phyloP scores from a whole-genome alignment of 2,888 invertebrate genomes.

The Drosophila kanekoi region DNA sequence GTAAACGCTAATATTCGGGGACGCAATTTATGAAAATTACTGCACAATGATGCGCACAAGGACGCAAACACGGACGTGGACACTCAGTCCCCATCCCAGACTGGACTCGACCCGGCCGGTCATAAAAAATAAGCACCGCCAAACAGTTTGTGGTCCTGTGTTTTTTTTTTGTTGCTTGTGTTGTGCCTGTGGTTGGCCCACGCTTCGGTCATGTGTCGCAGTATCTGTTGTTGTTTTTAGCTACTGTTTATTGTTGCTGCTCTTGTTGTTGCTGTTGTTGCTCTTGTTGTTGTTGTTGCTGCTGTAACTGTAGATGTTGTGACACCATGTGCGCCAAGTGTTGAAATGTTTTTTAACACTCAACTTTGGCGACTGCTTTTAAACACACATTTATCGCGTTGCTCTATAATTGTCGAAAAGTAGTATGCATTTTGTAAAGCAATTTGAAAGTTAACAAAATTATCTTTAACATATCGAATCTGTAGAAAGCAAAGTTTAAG shows the following conservation, averaged over 20 bases:
- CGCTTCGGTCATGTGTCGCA: conserved; percentile 45
- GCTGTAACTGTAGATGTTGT: conserved; percentile 58
- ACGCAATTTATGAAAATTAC: conserved; percentile 81
- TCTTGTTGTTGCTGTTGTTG: conserved; percentile 33
- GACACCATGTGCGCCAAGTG: conserved; percentile 80
- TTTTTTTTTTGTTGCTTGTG: conserved; percentile 31
- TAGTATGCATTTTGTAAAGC: not conserved
- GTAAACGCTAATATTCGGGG: conserved; percentile 75
- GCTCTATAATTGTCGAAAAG: conserved; percentile 22
- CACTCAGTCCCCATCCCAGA: conserved; percentile 1
- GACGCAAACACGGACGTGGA: conserved; percentile 49
- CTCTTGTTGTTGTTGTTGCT: conserved; percentile 39
- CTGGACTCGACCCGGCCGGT: conserved; percentile 39
- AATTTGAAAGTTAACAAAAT: not conserved
- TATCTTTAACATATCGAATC: not conserved
- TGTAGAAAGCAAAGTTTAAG: not conserved
- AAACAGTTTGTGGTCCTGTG: conserved; percentile 54
- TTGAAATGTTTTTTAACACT: conserved; percentile 78
- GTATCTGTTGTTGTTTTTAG: conserved; percentile 24
- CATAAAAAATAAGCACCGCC: conserved; percentile 62
- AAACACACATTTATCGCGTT: conserved; percentile 65
- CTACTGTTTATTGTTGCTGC: conserved; percentile 32
- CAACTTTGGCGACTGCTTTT: conserved; percentile 77
- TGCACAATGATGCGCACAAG: conserved; percentile 71
- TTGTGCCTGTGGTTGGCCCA: conserved; percentile 56